Conservation (phyloP, 2,797 vertebrate species). For the Todus mexicanus region DNA sequence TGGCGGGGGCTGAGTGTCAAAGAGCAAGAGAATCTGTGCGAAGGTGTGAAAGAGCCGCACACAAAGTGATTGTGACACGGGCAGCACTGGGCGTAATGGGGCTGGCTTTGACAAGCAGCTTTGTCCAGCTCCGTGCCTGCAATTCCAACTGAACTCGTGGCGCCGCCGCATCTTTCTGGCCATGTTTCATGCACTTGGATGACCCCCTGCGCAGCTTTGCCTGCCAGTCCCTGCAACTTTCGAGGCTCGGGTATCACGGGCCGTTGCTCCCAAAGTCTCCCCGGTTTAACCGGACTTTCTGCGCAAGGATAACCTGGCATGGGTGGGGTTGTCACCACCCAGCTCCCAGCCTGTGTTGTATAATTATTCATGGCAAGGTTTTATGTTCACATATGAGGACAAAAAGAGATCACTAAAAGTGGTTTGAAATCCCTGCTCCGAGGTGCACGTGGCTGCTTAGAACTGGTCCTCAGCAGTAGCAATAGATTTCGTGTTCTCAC, state of each 20-base stretch:
- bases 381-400: neutral
- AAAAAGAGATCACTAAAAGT: neutral
- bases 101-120: neutral
- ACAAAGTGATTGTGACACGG: neutral
- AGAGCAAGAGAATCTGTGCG: neutral
- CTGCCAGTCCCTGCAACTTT: neutral
- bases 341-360: neutral
- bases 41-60: neutral
- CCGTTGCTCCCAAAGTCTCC: neutral
- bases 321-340: neutral
- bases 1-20: neutral
- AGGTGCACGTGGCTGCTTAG: neutral
- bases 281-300: neutral
- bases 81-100: neutral
- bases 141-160: neutral
- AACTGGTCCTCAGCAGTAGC: too few relatives aligned
- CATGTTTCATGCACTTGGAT: neutral
- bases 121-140: neutral
- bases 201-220: neutral
- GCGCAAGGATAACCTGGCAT: neutral
- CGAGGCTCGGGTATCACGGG: neutral
- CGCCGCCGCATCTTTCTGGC: neutral
- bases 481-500: rapidly evolving
- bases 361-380: neutral
- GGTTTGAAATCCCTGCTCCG: neutral